phyloP scores from a whole-genome alignment of 1,140 invertebrate genomes.

The Globodera rostochiensis region DNA sequence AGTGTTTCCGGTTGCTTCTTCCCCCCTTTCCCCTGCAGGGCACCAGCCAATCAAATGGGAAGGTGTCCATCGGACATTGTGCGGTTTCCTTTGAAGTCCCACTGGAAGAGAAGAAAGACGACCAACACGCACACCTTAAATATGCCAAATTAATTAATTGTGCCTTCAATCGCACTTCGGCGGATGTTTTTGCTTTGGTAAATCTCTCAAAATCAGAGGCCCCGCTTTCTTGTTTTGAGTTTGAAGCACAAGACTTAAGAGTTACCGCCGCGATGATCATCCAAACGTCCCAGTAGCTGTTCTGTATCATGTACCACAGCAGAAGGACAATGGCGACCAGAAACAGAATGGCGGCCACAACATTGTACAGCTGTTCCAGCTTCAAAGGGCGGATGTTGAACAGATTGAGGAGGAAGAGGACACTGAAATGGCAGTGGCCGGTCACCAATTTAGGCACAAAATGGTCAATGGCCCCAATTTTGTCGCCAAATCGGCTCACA shows the following conservation, averaged over 20 bases:
- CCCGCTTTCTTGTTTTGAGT: not conserved
- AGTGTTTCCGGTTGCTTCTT: not conserved
- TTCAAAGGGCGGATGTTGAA: slow-evolving; percentile 35
- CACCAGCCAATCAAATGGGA: slow-evolving; percentile 25
- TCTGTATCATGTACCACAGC: slow-evolving; percentile 50
- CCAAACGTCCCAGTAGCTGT: slow-evolving; percentile 29
- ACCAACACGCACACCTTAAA: slow-evolving; percentile 31
- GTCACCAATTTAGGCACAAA: not conserved
- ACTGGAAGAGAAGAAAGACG: slow-evolving; percentile 34
- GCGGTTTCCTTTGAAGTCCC: slow-evolving; percentile 38
- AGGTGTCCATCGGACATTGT: slow-evolving; percentile 33
- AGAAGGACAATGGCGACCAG: slow-evolving; percentile 51
- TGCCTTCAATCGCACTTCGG: not conserved
- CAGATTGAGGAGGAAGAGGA: slow-evolving; percentile 55
- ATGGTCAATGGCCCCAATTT: slow-evolving; percentile 21
- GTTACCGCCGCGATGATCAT: slow-evolving; percentile 36
- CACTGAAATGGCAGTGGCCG: slow-evolving; percentile 31
- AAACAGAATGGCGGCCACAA: slow-evolving; percentile 47
- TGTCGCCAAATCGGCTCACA: slow-evolving; percentile 6
- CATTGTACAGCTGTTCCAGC: slow-evolving; percentile 38
- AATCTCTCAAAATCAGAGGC: too few relatives aligned
- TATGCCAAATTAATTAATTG: not conserved
- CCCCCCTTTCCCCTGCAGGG: not conserved
- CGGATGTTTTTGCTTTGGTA: too few relatives aligned
- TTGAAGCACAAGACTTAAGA: not conserved